phyloP scores from a whole-genome alignment of 1,140 invertebrate species.

The Diorhabda sublineata region DNA sequence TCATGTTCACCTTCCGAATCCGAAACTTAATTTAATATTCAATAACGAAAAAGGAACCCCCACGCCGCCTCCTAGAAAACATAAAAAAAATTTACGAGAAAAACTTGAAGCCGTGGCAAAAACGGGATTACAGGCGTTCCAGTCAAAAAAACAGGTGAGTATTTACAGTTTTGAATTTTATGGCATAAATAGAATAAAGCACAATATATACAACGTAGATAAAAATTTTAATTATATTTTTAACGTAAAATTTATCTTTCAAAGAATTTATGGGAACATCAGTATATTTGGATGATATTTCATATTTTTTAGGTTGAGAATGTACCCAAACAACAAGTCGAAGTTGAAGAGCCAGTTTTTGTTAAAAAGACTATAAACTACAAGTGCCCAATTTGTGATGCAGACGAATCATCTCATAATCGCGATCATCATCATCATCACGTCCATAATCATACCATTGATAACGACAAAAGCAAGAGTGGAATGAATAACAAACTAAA shows the following conservation, averaged over 20 bases:
- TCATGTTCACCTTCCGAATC: slow-evolving; percentile 41
- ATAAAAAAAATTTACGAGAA: slow-evolving; percentile 31
- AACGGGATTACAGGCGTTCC: slow-evolving; percentile 39
- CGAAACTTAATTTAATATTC: slow-evolving; percentile 46
- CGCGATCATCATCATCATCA: slow-evolving; percentile 36
- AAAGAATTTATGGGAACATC: no score
- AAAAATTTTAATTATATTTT: no score
- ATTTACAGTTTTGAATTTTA: no score
- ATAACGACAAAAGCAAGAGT: slow-evolving; percentile 24
- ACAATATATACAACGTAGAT: no score
- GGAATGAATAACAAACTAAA: slow-evolving; percentile 18
- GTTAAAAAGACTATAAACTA: slow-evolving; percentile 43
- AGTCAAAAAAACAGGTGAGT: slow-evolving; percentile 25
- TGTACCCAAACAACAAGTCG: slow-evolving; percentile 23
- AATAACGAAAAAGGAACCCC: slow-evolving; percentile 43
- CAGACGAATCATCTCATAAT: slow-evolving; percentile 34
- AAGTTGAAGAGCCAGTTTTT: slow-evolving; percentile 39
- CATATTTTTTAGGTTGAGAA: no score
- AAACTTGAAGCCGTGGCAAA: slow-evolving; percentile 41
- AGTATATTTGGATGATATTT: no score
- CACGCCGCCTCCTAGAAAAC: slow-evolving; percentile 41
- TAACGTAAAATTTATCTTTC: no score
- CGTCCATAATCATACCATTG: slow-evolving; percentile 5
- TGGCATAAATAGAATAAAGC: no score
- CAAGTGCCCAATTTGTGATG: slow-evolving; percentile 36